Percentiles rank a stretch among this genome's conserved stretches.
Conservation (phyloP, 2,888 invertebrate species). For the Ligdia adustata region DNA sequence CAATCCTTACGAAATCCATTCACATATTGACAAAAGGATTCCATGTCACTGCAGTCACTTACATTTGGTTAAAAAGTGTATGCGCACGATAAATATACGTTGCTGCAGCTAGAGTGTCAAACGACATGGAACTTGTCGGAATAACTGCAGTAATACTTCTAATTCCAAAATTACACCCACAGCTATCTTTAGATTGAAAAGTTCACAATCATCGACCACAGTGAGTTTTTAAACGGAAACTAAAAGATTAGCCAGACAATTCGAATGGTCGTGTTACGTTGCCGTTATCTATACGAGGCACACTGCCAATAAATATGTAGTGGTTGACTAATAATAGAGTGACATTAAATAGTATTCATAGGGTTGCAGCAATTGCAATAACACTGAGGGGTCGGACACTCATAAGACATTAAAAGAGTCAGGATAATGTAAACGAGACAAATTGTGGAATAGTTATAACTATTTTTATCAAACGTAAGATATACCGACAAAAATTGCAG, state of each 20-base stretch:
- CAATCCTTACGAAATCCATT: constrained; percentile 38
- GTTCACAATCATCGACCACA: constrained; percentile 6
- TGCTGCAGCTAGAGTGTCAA: constrained; percentile 26
- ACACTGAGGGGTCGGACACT: too few relatives aligned
- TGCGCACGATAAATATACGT: too few relatives aligned
- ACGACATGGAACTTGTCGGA: constrained; percentile 24
- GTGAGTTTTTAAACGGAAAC: constrained; percentile 13
- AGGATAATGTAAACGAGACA: too few relatives aligned
- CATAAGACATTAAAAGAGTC: too few relatives aligned
- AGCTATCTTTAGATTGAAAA: too few relatives aligned
- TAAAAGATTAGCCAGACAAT: constrained; percentile 19
- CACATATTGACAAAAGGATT: constrained; percentile 35
- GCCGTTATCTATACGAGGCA: constrained; percentile 38
- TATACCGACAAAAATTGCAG: too few relatives aligned
- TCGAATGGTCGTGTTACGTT: constrained; percentile 11
- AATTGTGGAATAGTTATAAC: too few relatives aligned
- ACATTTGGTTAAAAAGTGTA: constrained; percentile 15
- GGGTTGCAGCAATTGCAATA: too few relatives aligned
- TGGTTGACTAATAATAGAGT: constrained; percentile 45
- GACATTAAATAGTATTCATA: constrained; percentile 32
- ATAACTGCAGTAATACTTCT: constrained; percentile 23
- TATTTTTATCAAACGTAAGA: too few relatives aligned
- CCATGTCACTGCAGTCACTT: constrained; percentile 27
- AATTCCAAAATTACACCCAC: constrained; percentile 30
- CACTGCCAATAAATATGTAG: constrained; percentile 40